Percentiles rank a stretch among this genome's conserved stretches.
phyloP scores from a whole-genome alignment of 2,888 invertebrate genomes.

The Ephialtes manifestator region DNA sequence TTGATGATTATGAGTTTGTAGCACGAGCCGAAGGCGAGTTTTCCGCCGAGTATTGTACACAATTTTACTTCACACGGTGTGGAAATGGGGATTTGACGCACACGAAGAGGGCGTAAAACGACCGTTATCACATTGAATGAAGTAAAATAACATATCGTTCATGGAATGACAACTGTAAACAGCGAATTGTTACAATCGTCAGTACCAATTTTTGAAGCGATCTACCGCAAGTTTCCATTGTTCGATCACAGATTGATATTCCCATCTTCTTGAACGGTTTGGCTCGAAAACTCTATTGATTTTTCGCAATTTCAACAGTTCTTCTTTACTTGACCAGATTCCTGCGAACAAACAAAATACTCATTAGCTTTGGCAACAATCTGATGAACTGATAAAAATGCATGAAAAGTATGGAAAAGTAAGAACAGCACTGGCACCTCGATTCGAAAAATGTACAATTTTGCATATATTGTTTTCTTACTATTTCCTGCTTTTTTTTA shows the following conservation, averaged over 20 bases:
- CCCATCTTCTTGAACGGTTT: slow-evolving; percentile 78
- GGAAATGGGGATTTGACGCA: too few relatives aligned
- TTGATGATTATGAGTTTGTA: too few relatives aligned
- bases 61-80: too few relatives aligned
- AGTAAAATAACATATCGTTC: neutral
- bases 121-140: too few relatives aligned
- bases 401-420: too few relatives aligned
- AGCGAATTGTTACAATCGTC: slow-evolving; percentile 60
- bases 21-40: too few relatives aligned
- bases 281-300: slow-evolving; percentile 89
- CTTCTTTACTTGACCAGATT: slow-evolving; percentile 91
- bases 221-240: slow-evolving; percentile 88
- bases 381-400: neutral
- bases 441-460: too few relatives aligned
- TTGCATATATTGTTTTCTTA: too few relatives aligned
- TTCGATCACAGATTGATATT: slow-evolving; percentile 81
- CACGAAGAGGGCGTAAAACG: too few relatives aligned
- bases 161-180: slow-evolving; percentile 30
- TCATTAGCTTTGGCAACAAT: neutral
- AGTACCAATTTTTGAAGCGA: slow-evolving; percentile 88
- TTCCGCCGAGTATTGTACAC: too few relatives aligned
- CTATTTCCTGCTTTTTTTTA: too few relatives aligned
- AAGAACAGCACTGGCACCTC: too few relatives aligned
- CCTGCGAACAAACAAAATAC: slow-evolving; percentile 86
- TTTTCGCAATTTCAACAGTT: slow-evolving; percentile 88